Conservation (phyloP, 2,888 invertebrate genomes). For the Caradrina kadenii region DNA sequence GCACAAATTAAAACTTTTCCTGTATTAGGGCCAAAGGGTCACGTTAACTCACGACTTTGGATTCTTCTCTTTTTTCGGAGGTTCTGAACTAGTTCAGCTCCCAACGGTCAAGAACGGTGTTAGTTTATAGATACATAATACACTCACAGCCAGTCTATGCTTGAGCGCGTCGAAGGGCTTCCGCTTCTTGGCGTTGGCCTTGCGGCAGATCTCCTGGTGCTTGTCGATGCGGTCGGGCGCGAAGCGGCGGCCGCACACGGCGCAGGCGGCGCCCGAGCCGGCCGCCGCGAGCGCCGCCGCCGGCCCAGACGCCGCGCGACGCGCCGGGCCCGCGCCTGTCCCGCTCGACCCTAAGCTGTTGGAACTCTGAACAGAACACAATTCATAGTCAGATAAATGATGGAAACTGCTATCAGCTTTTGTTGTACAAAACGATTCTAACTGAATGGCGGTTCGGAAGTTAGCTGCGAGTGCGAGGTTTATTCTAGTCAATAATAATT, state of each 20-base stretch:
- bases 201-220: conserved; percentile 96
- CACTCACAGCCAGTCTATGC: conserved; percentile 93
- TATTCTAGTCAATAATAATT: no score
- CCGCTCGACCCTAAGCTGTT: conserved; percentile 38
- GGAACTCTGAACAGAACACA: conserved; percentile 21
- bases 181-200: conserved; percentile 94
- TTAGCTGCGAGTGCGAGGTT: no score
- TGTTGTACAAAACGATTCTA: no score
- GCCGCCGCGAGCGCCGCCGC: conserved; percentile 79
- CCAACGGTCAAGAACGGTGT: conserved; percentile 33
- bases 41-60: no score
- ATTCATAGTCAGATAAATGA: not conserved
- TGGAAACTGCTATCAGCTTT: no score
- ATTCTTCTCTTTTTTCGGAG: no score
- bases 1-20: no score
- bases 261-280: conserved; percentile 89
- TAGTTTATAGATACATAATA: conserved; percentile 34
- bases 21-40: no score
- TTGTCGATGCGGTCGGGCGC: conserved; percentile 94
- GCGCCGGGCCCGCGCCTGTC: conserved; percentile 37
- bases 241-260: conserved; percentile 95
- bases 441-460: no score
- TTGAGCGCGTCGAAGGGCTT: conserved; percentile 98
- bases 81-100: conserved; percentile 9
- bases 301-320: conserved; percentile 61